These are phyloP conservation scores for Saccostrea echinata DNA, from an alignment of 1,140 invertebrate genomes.

Conservation along the genomic window DNA sequence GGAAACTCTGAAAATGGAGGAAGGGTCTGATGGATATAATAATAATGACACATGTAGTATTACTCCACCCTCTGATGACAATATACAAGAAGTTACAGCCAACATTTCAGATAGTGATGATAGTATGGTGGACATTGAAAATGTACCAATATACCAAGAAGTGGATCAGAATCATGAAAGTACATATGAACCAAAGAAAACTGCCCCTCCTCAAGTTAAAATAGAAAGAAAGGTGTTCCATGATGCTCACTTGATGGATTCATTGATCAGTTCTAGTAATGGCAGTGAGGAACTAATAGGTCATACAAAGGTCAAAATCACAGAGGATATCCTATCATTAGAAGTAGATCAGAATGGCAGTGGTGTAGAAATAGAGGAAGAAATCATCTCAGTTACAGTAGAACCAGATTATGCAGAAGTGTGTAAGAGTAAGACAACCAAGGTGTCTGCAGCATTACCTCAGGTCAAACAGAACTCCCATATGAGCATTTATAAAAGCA, in stretches of 20 bases:
- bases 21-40: slow-evolving; percentile 47
- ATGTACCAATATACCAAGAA: slow-evolving; percentile 70
- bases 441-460: slow-evolving; percentile 71
- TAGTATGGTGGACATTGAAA: slow-evolving; percentile 70
- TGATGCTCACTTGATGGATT: slow-evolving; percentile 65
- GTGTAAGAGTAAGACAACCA: slow-evolving; percentile 70
- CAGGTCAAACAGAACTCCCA: slow-evolving; percentile 62
- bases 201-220: slow-evolving; percentile 74
- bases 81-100: slow-evolving; percentile 41
- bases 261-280: slow-evolving; percentile 73
- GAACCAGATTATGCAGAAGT: slow-evolving; percentile 48
- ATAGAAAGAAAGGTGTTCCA: slow-evolving; percentile 78
- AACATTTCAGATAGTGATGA: slow-evolving; percentile 68
- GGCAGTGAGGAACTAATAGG: slow-evolving; percentile 69
- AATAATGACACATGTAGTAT: slow-evolving; percentile 50
- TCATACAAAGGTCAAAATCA: slow-evolving; percentile 39
- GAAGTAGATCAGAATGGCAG: slow-evolving; percentile 50
- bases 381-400: slow-evolving; percentile 49
- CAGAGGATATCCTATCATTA: slow-evolving; percentile 49
- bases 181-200: slow-evolving; percentile 72
- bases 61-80: slow-evolving; percentile 51
- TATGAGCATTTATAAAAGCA: slow-evolving; percentile 56
- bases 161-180: slow-evolving; percentile 75
- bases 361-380: slow-evolving; percentile 46
- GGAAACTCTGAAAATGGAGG: slow-evolving; percentile 66